These are phyloP conservation scores for Tachina fera DNA, from an alignment of 2,888 invertebrate genomes.

Conservation along the genomic window DNA sequence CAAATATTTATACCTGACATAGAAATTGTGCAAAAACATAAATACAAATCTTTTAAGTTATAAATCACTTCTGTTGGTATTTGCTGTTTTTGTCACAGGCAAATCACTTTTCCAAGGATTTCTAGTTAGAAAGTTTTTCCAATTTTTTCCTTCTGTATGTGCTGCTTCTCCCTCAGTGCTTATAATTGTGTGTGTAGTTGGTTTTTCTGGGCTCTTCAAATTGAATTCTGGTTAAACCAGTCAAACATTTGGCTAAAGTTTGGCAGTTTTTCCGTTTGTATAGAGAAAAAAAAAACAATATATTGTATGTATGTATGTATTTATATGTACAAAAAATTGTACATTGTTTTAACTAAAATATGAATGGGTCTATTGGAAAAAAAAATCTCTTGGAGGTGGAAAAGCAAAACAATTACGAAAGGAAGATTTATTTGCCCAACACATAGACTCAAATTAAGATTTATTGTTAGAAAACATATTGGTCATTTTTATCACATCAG, in stretches of 20 bases:
- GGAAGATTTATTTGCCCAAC: slow-evolving; percentile 66
- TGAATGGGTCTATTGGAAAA: slow-evolving; percentile 29
- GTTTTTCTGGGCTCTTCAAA: slow-evolving; percentile 45
- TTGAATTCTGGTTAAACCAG: slow-evolving; percentile 66
- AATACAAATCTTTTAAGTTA: slow-evolving; percentile 63
- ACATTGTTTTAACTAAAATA: slow-evolving; percentile 56
- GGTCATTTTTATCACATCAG: slow-evolving; percentile 68
- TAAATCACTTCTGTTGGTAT: slow-evolving; percentile 69
- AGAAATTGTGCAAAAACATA: slow-evolving; percentile 24
- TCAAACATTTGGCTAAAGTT: slow-evolving; percentile 61
- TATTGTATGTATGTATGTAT: slow-evolving; percentile 12
- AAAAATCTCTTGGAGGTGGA: slow-evolving; percentile 32
- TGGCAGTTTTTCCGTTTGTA: slow-evolving; percentile 59
- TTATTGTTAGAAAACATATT: slow-evolving; percentile 59
- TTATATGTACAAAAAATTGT: slow-evolving; percentile 43
- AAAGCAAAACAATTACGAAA: slow-evolving; percentile 61
- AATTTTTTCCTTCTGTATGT: not conserved
- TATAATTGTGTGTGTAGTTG: not conserved
- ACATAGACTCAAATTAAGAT: slow-evolving; percentile 67
- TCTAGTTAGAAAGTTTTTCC: slow-evolving; percentile 52
- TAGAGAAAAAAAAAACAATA: slow-evolving; percentile 44
- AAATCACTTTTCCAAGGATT: slow-evolving; percentile 65
- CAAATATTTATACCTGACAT: not conserved
- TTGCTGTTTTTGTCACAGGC: slow-evolving; percentile 62
- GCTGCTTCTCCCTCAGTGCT: not conserved